Evolutionary conservation across 2,113 vertebrate species (phyloP), one percentile per base, ranked within the genome.

Genomic region (Cyprinodon tularosa): DNA sequence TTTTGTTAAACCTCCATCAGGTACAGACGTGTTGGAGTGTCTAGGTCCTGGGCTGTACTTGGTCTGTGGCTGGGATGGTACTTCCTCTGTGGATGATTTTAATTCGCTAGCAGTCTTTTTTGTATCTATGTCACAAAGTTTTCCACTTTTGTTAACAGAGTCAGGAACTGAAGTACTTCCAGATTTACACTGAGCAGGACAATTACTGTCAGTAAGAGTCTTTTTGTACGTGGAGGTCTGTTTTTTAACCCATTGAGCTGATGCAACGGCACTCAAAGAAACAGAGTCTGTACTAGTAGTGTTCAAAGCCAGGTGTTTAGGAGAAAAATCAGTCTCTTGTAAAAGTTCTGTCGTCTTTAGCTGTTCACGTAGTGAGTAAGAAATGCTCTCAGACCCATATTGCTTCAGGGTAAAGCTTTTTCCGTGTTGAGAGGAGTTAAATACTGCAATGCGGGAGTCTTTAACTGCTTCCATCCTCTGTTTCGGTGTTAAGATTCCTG

Each of bases 91-190:
- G 42, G 48, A 71, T 1, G 82, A 71, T 42, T 74, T 71, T 3
- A 80, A 74, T 65, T 77, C 83, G 68, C 80, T 82, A 40, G 85
- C 82, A 50, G 85, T 62, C 74, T 61, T 77, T 39, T 14, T 71
- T 29, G 40, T 74, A 20, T 87, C 73, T 66, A 71, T 37, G 13
- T 76, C 72, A 65, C 74, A 78, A 65, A 53, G 50, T 71, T 75
- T 69, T 86, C 80, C 76, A 72, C 29, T 73, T 22, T 62, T 45
- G 22, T 68, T 61, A 81, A 63, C 40, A 42, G 89, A 60, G 47
- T 84, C 68, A 42, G 68, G 74, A 50, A 71, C 68, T 64, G 45
- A 50, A 38, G 77, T 71, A n/a, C 11, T 44, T n/a, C 77, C 80
- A 12, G 62, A 66, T 72, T 88, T 84, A 63, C 50, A 71, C 68